Evolutionary conservation across 2,113 vertebrate genomes (phyloP).

Genomic region (Phycodurus eques): DNA sequence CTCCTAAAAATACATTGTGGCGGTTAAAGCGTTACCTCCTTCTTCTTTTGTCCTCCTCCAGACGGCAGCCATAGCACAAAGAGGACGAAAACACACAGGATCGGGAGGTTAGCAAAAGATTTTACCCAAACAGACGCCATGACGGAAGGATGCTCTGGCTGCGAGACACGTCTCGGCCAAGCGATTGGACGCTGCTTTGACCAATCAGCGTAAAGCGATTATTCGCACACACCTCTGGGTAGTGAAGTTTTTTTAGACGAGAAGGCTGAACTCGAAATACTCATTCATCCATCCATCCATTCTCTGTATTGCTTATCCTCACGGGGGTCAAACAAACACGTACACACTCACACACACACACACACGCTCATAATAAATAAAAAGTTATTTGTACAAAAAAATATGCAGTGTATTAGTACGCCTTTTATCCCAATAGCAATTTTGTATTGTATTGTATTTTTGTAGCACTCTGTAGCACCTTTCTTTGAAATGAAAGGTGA

Average conservation of each 20-base stretch:
- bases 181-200: conserved; percentile 38
- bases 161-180: conserved; percentile 46
- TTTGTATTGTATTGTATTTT: no score
- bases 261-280: not conserved
- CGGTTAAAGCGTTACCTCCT: conserved; percentile 47
- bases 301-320: not conserved
- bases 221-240: conserved; percentile 22
- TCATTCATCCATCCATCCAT: not conserved
- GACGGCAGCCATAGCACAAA: conserved; percentile 49
- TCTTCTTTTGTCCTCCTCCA: conserved; percentile 69
- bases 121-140: conserved; percentile 59
- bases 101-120: conserved; percentile 21
- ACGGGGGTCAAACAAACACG: no score
- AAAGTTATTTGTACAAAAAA: no score
- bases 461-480: no score
- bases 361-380: no score
- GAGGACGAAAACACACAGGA: conserved; percentile 40
- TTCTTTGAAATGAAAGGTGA: no score
- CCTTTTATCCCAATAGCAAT: no score
- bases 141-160: conserved; percentile 56
- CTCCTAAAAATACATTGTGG: not conserved
- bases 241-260: conserved; percentile 48
- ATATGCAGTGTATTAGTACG: no score
- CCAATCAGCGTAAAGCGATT: conserved; percentile 40
- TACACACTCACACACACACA: no score